Evolutionary conservation across 2,888 invertebrate genomes (phyloP).

Genomic region (Phytoseiulus persimilis): DNA sequence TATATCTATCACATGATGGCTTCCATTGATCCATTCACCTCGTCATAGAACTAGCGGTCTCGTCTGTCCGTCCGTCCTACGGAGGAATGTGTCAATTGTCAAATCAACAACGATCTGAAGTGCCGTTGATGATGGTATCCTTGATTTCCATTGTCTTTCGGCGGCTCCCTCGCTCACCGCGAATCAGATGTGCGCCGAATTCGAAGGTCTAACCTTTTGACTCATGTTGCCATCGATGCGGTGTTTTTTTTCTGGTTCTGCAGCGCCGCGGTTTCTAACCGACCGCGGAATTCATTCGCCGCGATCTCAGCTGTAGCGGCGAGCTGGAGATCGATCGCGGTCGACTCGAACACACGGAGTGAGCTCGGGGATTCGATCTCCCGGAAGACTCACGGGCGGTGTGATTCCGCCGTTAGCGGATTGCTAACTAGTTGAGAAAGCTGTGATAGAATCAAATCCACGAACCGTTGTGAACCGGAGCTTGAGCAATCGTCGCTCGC

Average conservation of each 20-base stretch:
- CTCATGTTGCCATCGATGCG: neutral
- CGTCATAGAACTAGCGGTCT: neutral
- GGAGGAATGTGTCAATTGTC: neutral
- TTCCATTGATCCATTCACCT: neutral
- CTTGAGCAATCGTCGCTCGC: neutral
- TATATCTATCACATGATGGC: neutral
- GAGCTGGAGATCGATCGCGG: too few relatives aligned
- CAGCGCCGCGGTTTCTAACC: neutral
- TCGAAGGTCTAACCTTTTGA: slow-evolving; percentile 5
- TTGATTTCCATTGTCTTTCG: neutral
- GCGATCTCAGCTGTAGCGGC: neutral
- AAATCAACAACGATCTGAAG: neutral
- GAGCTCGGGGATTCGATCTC: neutral
- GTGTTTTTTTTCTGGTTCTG: neutral
- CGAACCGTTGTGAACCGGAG: neutral
- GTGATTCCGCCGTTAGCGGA: neutral
- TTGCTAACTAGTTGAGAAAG: neutral
- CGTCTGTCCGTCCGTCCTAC: neutral
- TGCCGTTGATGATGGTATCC: neutral
- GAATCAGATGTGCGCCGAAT: neutral
- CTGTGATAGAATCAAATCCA: neutral
- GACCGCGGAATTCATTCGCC: neutral
- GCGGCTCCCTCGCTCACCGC: neutral
- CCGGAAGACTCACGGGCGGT: neutral
- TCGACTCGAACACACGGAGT: too few relatives aligned